phyloP scores from a whole-genome alignment of 2,113 vertebrate species.

The Nestor notabilis region DNA sequence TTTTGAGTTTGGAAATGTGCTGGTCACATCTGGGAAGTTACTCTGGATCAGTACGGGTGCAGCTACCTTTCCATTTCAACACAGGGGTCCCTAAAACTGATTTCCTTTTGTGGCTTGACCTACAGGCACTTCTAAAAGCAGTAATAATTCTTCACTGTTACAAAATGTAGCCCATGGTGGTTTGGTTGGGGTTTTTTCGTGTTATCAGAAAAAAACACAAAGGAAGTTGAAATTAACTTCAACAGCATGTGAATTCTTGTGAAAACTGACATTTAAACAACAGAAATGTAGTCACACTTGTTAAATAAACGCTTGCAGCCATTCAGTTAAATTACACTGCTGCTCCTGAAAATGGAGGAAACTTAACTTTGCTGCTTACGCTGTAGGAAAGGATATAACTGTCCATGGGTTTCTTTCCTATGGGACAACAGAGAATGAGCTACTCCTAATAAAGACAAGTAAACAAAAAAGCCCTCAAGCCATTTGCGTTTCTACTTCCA shows the following conservation, averaged over 20 bases:
- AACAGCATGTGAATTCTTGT: not conserved
- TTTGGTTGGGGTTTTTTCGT: not conserved
- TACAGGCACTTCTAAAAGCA: not conserved
- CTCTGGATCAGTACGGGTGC: not conserved
- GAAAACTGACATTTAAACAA: not conserved
- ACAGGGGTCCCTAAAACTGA: not conserved
- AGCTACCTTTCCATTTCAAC: not conserved
- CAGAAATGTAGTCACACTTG: not conserved
- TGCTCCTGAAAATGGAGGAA: not conserved
- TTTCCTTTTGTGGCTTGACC: not conserved
- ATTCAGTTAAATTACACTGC: not conserved
- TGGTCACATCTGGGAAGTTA: not conserved
- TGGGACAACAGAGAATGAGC: not conserved
- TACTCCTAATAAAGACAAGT: not conserved
- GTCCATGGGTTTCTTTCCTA: not conserved
- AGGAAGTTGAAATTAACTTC: not conserved
- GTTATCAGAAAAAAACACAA: not conserved
- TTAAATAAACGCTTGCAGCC: not conserved
- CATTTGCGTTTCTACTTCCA: not conserved
- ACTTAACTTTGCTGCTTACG: not conserved
- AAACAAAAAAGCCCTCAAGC: not conserved
- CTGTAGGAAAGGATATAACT: not conserved
- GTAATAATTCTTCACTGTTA: not conserved
- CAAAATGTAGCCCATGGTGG: not conserved
- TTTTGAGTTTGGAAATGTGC: not conserved